phyloP scores from a whole-genome alignment of 1,140 invertebrate genomes.

The Cylas formicarius region DNA sequence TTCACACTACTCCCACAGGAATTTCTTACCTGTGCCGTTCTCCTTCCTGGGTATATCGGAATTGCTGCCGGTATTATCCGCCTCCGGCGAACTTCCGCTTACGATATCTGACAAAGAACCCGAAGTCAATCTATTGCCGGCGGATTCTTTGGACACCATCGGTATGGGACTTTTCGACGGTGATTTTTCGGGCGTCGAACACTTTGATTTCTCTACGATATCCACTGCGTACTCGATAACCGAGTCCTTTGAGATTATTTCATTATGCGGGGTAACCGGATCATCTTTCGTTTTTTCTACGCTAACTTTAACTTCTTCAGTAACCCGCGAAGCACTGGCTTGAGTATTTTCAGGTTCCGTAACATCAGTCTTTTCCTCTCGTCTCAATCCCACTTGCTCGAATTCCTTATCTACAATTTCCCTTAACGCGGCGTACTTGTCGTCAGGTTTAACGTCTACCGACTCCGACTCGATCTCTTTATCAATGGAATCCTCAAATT shows the following conservation, averaged over 20 bases:
- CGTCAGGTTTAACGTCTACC: conserved; percentile 43
- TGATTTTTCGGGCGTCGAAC: conserved; percentile 26
- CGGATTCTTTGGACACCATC: conserved; percentile 36
- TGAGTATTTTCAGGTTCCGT: conserved; percentile 43
- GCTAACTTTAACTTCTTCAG: conserved; percentile 44
- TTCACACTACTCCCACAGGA: conserved; percentile 5
- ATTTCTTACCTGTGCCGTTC: conserved; percentile 34
- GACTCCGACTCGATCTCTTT: conserved; percentile 17
- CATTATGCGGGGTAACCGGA: conserved; percentile 21
- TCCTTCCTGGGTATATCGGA: conserved; percentile 33
- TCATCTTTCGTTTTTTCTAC: conserved; percentile 32
- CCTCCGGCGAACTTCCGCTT: conserved; percentile 53
- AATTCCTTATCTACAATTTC: conserved; percentile 54
- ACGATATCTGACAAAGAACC: conserved; percentile 52
- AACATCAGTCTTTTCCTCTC: conserved; percentile 21
- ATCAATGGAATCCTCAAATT: conserved; percentile 33
- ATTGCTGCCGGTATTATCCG: conserved; percentile 44
- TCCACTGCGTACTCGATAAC: conserved; percentile 39
- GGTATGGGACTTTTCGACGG: conserved; percentile 40
- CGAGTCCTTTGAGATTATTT: conserved; percentile 19
- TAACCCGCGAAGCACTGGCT: too few relatives aligned
- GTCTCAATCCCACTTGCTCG: conserved; percentile 21
- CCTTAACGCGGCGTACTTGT: conserved; percentile 62
- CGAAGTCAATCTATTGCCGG: conserved; percentile 41
- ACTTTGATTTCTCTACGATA: conserved; percentile 26